phyloP scores from a whole-genome alignment of 1,140 invertebrate species.

The Odontomachus brunneus region DNA sequence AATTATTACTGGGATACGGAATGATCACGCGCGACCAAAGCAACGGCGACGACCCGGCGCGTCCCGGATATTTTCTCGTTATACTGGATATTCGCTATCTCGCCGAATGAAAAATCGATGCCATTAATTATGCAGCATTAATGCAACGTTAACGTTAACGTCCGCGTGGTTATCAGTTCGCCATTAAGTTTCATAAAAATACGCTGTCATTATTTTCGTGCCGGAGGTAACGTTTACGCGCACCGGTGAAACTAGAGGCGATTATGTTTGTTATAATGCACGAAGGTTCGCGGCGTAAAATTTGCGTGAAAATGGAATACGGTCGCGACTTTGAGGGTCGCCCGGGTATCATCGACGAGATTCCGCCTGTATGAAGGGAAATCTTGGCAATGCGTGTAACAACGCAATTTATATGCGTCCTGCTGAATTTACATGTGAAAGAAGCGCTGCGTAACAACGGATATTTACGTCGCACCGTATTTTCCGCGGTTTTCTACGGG shows the following conservation, averaged over 20 bases:
- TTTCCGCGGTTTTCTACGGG: conserved; percentile 30
- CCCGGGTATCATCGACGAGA: conserved; percentile 34
- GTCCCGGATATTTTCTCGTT: neutral
- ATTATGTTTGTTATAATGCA: neutral
- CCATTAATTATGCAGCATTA: neutral
- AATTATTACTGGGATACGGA: neutral
- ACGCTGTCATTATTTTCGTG: too few species aligned
- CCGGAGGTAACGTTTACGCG: neutral
- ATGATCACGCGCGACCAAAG: conserved; percentile 5
- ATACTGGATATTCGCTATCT: neutral
- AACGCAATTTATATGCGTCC: conserved; percentile 62
- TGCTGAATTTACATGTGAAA: conserved; percentile 63
- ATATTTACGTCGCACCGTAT: conserved; percentile 56
- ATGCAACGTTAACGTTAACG: neutral
- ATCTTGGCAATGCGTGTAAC: conserved; percentile 63
- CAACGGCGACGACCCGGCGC: neutral
- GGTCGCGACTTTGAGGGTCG: conserved; percentile 16
- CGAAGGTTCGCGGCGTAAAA: neutral
- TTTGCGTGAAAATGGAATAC: conserved; percentile 44
- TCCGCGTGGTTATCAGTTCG: neutral
- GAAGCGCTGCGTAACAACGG: conserved; percentile 56
- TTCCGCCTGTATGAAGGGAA: conserved; percentile 1
- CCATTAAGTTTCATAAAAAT: neutral
- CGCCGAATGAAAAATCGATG: neutral
- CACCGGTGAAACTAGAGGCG: neutral